Conservation (phyloP, 1,140 invertebrate genomes). For the Bemisia tabaci region DNA sequence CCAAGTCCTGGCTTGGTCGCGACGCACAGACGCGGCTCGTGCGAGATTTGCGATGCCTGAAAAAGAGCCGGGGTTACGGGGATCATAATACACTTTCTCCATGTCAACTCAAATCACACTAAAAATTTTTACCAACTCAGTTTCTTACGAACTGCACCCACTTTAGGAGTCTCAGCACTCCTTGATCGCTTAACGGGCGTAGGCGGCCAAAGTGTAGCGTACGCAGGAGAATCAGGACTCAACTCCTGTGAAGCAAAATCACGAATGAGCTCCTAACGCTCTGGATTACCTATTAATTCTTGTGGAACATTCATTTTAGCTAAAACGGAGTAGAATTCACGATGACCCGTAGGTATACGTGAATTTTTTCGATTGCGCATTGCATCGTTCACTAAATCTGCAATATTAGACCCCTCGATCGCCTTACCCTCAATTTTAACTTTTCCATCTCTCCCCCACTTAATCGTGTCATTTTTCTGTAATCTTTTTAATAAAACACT, state of each 20-base stretch:
- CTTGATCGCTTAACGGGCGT: too few relatives aligned
- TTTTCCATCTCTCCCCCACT: slow-evolving; percentile 1
- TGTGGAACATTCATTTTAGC: neutral
- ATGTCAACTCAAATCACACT: too few relatives aligned
- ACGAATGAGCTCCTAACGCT: neutral
- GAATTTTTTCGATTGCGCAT: slow-evolving; percentile 1
- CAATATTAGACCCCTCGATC: neutral
- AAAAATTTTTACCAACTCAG: too few relatives aligned
- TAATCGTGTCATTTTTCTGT: neutral
- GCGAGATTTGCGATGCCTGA: too few relatives aligned
- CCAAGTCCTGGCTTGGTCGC: slow-evolving; percentile 19
- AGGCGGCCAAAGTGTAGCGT: neutral
- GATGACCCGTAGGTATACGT: neutral
- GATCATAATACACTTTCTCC: too few relatives aligned
- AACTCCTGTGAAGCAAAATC: neutral
- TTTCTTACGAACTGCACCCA: too few relatives aligned
- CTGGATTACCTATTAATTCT: slow-evolving; percentile 1
- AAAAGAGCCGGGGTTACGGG: too few relatives aligned
- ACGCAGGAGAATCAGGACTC: neutral
- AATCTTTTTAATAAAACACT: neutral
- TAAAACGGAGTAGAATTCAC: neutral
- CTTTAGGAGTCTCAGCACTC: too few relatives aligned
- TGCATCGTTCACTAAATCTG: slow-evolving; percentile 9
- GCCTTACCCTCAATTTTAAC: neutral
- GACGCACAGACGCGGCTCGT: too few relatives aligned